Conservation (phyloP, 2,888 invertebrate species). For the Pollenia griseotomentosa region DNA sequence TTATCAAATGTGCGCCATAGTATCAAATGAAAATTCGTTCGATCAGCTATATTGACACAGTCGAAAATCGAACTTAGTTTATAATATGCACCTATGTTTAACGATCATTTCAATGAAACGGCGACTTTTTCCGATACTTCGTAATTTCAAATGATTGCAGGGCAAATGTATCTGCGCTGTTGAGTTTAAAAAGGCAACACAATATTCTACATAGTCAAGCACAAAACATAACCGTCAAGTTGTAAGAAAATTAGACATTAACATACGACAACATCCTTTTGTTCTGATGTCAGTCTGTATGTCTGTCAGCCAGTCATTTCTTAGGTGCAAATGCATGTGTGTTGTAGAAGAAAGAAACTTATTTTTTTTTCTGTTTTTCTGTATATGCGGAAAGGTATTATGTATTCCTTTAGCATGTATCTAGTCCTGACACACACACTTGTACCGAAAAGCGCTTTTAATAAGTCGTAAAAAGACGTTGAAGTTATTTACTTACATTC, state of each 20-base stretch:
- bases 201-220: conserved; percentile 55
- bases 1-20: no score
- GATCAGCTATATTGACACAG: no score
- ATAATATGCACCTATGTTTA: no score
- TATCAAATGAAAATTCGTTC: no score
- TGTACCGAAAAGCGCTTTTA: conserved; percentile 61
- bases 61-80: no score
- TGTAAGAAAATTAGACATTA: conserved; percentile 64
- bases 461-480: conserved; percentile 61
- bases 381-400: no score
- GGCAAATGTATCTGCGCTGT: no score
- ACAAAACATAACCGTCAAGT: conserved; percentile 53
- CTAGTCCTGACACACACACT: conserved; percentile 60
- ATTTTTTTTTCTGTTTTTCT: background rate
- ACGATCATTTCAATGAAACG: no score
- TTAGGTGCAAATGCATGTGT: background rate
- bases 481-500: conserved; percentile 65
- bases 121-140: no score
- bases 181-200: conserved; percentile 11
- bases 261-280: conserved; percentile 65
- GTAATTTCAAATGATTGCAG: no score
- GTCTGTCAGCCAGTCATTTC: conserved; percentile 12
- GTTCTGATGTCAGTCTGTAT: conserved; percentile 18
- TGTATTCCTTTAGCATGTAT: conserved; percentile 21
- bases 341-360: no score